Conservation (phyloP, 2,797 vertebrate genomes). For the Sylvia borin region DNA sequence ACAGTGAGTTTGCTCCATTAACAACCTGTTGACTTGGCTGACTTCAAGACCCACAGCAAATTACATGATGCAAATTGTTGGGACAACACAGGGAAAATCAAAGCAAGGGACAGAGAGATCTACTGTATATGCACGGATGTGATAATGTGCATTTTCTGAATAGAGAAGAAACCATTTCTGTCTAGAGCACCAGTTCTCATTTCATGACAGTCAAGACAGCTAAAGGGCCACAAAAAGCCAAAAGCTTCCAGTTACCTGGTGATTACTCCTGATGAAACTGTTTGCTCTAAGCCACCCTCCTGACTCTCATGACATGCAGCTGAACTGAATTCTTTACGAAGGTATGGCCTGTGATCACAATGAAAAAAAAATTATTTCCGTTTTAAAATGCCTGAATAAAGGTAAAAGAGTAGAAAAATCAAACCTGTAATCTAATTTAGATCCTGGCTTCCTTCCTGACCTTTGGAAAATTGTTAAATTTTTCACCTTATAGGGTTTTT, state of each 20-base stretch:
- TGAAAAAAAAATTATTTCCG: background rate
- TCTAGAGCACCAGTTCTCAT: background rate
- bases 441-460: constrained; percentile 40
- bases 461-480: constrained; percentile 33
- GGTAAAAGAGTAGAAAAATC: background rate
- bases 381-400: background rate
- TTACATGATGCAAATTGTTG: background rate
- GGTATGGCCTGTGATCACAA: background rate
- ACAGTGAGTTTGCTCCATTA: background rate
- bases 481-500: background rate
- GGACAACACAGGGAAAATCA: background rate
- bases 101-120: background rate
- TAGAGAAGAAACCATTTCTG: background rate
- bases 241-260: background rate
- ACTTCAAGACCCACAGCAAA: background rate
- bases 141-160: background rate
- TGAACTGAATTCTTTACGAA: background rate
- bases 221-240: background rate
- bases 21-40: background rate
- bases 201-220: background rate
- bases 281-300: background rate
- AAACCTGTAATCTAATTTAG: background rate
- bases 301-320: background rate
- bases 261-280: background rate
- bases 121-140: background rate